Conservation (phyloP, 2,113 vertebrate species). For the Morone chrysops region DNA sequence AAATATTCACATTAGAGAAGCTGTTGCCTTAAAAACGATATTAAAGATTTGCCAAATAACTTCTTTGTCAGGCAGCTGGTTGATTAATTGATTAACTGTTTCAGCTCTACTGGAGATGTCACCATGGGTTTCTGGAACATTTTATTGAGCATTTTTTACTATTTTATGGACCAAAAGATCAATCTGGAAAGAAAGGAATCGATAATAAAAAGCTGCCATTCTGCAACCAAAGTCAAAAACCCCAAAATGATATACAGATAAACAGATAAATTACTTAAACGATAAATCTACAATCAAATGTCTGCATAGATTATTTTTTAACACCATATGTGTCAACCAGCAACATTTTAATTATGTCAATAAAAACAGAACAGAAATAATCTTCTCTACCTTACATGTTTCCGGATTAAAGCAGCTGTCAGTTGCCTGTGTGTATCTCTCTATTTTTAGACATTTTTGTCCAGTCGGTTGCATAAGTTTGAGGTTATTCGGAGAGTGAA, state of each 20-base stretch:
- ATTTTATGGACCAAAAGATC: neutral
- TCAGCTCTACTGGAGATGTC: neutral
- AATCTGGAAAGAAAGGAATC: neutral
- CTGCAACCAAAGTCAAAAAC: neutral
- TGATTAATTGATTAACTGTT: neutral
- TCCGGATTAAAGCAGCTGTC: slow-evolving; percentile 43
- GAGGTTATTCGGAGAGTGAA: slow-evolving; percentile 34
- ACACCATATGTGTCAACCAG: neutral
- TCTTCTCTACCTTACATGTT: neutral
- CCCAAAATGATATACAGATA: neutral
- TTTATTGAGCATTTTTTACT: too few relatives aligned
- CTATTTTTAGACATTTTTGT: slow-evolving; percentile 51
- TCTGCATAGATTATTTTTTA: neutral
- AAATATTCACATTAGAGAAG: neutral
- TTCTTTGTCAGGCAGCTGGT: neutral
- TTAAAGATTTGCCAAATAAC: neutral
- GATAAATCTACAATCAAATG: too few relatives aligned
- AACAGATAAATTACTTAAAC: neutral
- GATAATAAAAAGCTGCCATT: too few relatives aligned
- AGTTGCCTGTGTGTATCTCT: neutral
- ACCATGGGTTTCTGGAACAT: neutral
- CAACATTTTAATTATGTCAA: neutral
- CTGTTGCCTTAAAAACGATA: too few relatives aligned
- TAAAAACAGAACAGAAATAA: neutral
- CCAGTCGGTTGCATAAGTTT: slow-evolving; percentile 56